Base-by-base conservation (phyloP, 2,888 invertebrate species). In the Temnothorax rugatulus region DNA sequence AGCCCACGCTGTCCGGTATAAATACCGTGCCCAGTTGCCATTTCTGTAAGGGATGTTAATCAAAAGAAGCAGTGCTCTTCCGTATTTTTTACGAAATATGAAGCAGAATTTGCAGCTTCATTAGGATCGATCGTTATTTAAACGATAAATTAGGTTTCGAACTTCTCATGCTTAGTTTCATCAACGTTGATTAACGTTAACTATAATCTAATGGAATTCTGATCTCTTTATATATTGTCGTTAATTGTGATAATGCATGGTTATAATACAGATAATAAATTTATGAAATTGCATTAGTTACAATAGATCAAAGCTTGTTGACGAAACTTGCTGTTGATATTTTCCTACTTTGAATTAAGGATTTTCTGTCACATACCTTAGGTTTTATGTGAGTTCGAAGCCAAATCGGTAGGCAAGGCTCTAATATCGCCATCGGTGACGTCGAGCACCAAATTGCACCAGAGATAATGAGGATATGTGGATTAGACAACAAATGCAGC, bases 321-420 rank as follows among this genome's bases (percentile, higher is more conserved):
- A 47, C 1, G 15, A 21, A 64, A 75, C 3, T 18, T 34, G 9
- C 5, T 11, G 50, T 8, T 68, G 9, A 50, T 21, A 52, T 25
- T 38, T 76, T 18, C 41, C 13, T 47, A 15, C 21, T 52, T 68
- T 34, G n/a, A 66, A 75, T 8, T 64, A 25, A 68, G 9, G 21
- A 0, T 7, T 44, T 2, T 41, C 13, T 21, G 4, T 75, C 34
- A 82, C 90, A 90, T 92, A 96, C 96, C 96, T 95, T 95, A 1
- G 97, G 97, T 88, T 96, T 95, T 88, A 97, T 95, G 81, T 96
- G 96, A 18, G 96, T 96, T 93, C 97, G 96, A 59, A 98, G 94
- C 98, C 98, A 98, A 91, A 98, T 96, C 0, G 98, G 98, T 21
- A 98, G 95, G 85, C 97, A 97, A 0, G 98, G 97, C 93, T 98